Percentiles rank a stretch among this genome's conserved stretches.
These are phyloP conservation scores for Capra hircus DNA, from an alignment of 2,113 vertebrate genomes.

Conservation along the genomic window DNA sequence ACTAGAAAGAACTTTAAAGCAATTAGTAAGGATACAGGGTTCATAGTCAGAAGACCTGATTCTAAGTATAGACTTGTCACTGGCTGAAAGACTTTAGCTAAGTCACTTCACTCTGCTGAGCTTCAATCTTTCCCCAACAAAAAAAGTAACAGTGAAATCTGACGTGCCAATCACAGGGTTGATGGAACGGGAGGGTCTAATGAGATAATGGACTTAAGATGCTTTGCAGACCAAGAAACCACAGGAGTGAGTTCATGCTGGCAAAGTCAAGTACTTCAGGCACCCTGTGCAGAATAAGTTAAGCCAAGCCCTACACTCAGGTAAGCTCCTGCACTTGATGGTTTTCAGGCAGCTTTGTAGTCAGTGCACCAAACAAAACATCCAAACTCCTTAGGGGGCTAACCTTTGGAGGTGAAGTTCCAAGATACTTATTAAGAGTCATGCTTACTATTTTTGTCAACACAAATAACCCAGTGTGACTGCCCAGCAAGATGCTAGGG, in stretches of 20 bases:
- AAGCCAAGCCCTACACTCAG: background rate
- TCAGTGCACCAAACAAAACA: background rate
- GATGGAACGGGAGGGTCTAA: background rate
- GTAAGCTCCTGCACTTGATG: background rate
- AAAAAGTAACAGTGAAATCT: background rate
- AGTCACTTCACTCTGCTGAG: background rate
- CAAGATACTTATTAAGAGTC: background rate
- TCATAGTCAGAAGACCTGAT: background rate
- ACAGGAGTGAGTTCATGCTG: background rate
- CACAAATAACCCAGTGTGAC: background rate
- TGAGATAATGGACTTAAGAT: background rate
- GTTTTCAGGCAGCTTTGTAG: background rate
- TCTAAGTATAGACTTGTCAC: background rate
- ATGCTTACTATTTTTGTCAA: background rate
- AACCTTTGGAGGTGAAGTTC: background rate
- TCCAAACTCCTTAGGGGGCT: background rate
- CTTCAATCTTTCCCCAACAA: background rate
- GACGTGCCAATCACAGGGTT: background rate
- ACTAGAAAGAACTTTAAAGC: background rate
- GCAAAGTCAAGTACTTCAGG: background rate
- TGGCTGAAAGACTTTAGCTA: background rate
- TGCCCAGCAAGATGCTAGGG: background rate
- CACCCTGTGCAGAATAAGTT: background rate
- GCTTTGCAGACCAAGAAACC: background rate
- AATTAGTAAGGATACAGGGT: background rate